Percentiles rank a stretch among this genome's conserved stretches.
Evolutionary conservation across 2,797 vertebrate genomes (phyloP).

Genomic region (Leuciscus waleckii): DNA sequence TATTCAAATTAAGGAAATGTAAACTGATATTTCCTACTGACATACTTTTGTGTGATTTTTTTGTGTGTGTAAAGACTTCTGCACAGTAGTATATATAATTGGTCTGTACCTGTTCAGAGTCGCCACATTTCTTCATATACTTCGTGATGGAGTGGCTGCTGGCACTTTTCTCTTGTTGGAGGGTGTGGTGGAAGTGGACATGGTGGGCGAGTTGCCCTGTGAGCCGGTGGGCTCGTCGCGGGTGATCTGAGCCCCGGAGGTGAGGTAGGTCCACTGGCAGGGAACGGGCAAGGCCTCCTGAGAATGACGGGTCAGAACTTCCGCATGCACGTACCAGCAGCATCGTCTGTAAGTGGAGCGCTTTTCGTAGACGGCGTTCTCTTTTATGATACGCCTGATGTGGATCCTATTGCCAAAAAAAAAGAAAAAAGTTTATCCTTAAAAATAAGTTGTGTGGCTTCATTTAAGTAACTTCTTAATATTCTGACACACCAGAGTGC

Average conservation of each 20-base stretch:
- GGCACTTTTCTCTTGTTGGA: conserved; percentile 84
- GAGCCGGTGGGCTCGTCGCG: conserved; percentile 78
- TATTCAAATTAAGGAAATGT: too few species aligned
- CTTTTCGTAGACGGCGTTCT: conserved; percentile 92
- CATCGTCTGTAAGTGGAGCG: conserved; percentile 83
- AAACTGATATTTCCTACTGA: too few species aligned
- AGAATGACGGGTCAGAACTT: conserved; percentile 84
- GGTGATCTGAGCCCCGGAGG: conserved; percentile 72
- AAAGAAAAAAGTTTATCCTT: not conserved
- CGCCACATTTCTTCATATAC: conserved; percentile 91
- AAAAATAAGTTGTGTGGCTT: not conserved
- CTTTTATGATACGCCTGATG: conserved; percentile 88
- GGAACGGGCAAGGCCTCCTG: conserved; percentile 89
- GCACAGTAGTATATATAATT: too few species aligned
- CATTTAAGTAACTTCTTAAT: not conserved
- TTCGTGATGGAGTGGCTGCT: conserved; percentile 95
- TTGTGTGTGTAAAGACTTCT: too few species aligned
- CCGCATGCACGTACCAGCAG: conserved; percentile 93
- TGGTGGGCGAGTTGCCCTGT: conserved; percentile 77
- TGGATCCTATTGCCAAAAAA: conserved; percentile 72
- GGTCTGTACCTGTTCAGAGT: conserved; percentile 80
- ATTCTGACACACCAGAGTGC: not conserved
- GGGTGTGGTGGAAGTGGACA: conserved; percentile 63
- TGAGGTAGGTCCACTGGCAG: conserved; percentile 94
- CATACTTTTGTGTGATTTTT: too few species aligned